phyloP scores from a whole-genome alignment of 2,888 invertebrate species.

The Pammene fasciana region DNA sequence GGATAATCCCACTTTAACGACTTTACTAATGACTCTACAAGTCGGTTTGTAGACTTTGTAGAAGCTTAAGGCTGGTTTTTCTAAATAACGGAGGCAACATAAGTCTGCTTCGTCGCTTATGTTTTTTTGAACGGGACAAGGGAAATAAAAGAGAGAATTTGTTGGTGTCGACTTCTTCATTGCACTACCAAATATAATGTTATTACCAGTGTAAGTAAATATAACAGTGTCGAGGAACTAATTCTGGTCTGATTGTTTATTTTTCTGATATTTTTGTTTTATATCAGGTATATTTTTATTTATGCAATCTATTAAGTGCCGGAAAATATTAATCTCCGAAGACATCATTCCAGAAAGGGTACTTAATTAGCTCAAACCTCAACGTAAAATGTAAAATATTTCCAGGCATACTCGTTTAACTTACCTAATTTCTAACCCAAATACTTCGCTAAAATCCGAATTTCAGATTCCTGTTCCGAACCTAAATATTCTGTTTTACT shows the following conservation, averaged over 20 bases:
- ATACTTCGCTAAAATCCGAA: background rate
- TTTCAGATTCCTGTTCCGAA: background rate
- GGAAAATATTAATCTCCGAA: background rate
- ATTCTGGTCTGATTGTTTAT: no score
- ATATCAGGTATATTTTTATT: background rate
- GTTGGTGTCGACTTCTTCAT: no score
- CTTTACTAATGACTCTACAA: background rate
- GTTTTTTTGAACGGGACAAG: background rate
- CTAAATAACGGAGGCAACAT: background rate
- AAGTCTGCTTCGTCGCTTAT: background rate
- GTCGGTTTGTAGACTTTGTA: background rate
- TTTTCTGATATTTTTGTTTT: no score
- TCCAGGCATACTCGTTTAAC: background rate
- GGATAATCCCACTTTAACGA: constrained; percentile 2
- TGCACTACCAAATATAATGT: no score
- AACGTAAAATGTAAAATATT: background rate
- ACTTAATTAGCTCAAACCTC: background rate
- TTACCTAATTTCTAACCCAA: no score
- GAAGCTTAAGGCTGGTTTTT: background rate
- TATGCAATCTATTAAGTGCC: no score
- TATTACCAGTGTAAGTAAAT: no score
- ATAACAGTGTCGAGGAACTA: no score
- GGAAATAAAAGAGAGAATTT: no score
- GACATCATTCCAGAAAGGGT: background rate
- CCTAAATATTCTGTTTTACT: background rate